Conservation (phyloP, 2,888 invertebrate species). For the Chloromyia formosa region DNA sequence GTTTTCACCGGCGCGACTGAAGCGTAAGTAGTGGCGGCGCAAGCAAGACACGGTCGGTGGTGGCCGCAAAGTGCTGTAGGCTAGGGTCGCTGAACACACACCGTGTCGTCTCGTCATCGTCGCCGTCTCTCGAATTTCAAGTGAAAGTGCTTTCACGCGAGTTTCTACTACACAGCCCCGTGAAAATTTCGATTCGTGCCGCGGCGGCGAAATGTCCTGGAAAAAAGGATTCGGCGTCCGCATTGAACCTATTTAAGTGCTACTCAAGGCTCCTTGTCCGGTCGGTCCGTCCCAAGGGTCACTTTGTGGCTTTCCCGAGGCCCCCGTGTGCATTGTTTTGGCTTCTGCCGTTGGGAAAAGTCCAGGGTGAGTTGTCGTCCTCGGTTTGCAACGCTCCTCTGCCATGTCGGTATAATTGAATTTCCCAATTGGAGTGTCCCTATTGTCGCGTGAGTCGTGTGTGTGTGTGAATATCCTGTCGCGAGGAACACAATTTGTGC, state of each 20-base stretch:
- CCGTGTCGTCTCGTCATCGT: not conserved
- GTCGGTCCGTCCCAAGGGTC: not conserved
- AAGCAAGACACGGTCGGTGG: no score
- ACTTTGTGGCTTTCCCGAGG: not conserved
- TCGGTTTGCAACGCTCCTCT: not conserved
- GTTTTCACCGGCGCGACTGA: not conserved
- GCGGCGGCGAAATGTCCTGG: not conserved
- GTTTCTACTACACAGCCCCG: slow-evolving; percentile 5
- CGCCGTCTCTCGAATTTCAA: slow-evolving; percentile 19
- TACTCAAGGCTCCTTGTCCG: not conserved
- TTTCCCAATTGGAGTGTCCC: not conserved
- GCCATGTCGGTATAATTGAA: not conserved
- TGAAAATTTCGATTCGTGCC: not conserved
- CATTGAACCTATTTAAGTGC: not conserved
- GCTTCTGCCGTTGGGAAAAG: not conserved
- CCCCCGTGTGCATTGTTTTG: slow-evolving; percentile 15
- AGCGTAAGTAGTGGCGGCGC: not conserved
- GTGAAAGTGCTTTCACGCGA: slow-evolving; percentile 44
- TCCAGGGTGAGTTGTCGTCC: no score
- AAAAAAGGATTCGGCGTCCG: not conserved
- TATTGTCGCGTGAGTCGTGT: no score
- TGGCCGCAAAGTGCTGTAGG: not conserved
- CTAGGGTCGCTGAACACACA: no score
- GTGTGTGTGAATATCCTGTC: not conserved
- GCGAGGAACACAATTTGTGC: not conserved